A percentile compares a stretch with the other conserved stretches of the same genome.
phyloP scores from a whole-genome alignment of 2,888 invertebrate genomes.

The Lampropteryx suffumata region DNA sequence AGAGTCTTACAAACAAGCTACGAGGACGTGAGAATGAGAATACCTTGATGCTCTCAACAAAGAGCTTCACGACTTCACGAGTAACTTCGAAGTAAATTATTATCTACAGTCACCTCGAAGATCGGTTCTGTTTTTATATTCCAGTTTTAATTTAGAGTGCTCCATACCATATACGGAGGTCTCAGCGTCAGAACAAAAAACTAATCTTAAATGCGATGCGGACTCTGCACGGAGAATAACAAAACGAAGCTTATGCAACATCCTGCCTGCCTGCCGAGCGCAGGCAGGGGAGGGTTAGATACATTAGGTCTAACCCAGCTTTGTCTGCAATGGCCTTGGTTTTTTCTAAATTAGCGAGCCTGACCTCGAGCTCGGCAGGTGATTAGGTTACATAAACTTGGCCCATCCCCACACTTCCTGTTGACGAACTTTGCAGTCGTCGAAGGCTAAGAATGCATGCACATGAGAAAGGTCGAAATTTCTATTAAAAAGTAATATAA shows the following conservation, averaged over 20 bases:
- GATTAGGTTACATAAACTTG: slow-evolving; percentile 82
- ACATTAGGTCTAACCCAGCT: slow-evolving; percentile 65
- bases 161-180: slow-evolving; percentile 30
- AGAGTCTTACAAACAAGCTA: slow-evolving; percentile 50
- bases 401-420: slow-evolving; percentile 80
- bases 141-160: slow-evolving; percentile 21
- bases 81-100: slow-evolving; percentile 45
- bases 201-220: slow-evolving; percentile 76
- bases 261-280: slow-evolving; percentile 63
- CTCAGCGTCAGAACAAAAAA: slow-evolving; percentile 65
- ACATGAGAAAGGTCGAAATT: slow-evolving; percentile 35
- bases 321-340: slow-evolving; percentile 73
- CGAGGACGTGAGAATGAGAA: slow-evolving; percentile 54
- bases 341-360: slow-evolving; percentile 66
- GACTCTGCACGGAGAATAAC: slow-evolving; percentile 67
- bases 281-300: slow-evolving; percentile 62
- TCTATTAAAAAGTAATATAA: slow-evolving; percentile 9
- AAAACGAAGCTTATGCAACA: slow-evolving; percentile 81
- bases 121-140: slow-evolving; percentile 32
- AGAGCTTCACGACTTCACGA: slow-evolving; percentile 48
- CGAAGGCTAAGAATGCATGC: slow-evolving; percentile 55
- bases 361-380: slow-evolving; percentile 77
- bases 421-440: slow-evolving; percentile 77
- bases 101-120: slow-evolving; percentile 29
- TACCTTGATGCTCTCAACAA: slow-evolving; percentile 60